Conservation (phyloP, 2,888 invertebrate species). For the Cantharis rustica region DNA sequence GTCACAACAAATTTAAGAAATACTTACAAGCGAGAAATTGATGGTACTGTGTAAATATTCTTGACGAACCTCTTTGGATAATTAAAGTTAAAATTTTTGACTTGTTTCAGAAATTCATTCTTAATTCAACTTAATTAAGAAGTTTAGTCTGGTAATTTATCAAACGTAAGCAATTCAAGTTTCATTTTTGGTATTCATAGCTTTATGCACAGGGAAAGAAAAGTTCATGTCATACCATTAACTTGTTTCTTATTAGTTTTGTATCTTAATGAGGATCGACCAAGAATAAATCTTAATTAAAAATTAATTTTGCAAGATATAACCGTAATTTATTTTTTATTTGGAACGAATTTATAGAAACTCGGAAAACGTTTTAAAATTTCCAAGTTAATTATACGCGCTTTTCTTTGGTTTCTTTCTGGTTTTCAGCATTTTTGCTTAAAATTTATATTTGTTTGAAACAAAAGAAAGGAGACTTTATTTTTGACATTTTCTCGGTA, state of each 20-base stretch:
- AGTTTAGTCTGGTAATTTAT: conserved; percentile 11
- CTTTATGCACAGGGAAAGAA: neutral
- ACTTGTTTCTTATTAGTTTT: conserved; percentile 21
- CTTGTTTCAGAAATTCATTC: neutral
- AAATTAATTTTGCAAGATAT: conserved; percentile 13
- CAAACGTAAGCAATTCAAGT: conserved; percentile 10
- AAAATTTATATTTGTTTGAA: neutral
- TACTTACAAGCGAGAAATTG: neutral
- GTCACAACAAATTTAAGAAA: too few relatives aligned
- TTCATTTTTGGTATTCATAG: conserved; percentile 8
- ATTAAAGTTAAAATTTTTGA: neutral
- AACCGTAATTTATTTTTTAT: neutral
- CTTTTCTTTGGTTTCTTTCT: neutral
- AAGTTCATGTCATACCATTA: conserved; percentile 6
- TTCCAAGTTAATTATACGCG: neutral
- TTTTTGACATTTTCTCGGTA: neutral
- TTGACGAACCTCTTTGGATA: neutral
- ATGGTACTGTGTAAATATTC: neutral
- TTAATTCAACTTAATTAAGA: neutral
- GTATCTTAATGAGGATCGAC: conserved; percentile 16
- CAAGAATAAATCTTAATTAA: conserved; percentile 19
- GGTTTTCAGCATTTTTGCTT: neutral
- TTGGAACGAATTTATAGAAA: neutral
- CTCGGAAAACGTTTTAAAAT: conserved; percentile 1
- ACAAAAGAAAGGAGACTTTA: neutral